phyloP scores from a whole-genome alignment of 92 coral and sea anemone genomes.

The Virgularia gustaviana region DNA sequence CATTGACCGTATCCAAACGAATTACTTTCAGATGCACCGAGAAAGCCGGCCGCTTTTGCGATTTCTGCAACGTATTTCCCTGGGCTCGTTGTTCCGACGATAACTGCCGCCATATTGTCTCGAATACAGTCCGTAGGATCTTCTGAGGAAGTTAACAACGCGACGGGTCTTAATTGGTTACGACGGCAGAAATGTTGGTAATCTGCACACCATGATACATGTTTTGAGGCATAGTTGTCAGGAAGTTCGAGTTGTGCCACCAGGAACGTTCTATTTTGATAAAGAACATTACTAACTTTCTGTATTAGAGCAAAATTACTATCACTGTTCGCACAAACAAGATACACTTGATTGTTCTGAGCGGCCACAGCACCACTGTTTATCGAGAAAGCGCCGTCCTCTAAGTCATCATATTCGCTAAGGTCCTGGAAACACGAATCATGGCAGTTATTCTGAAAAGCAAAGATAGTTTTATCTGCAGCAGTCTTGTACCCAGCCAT shows the following conservation, averaged over 20 bases:
- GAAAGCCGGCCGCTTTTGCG: constrained; percentile 47
- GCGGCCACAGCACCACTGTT: constrained; percentile 8
- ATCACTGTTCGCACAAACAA: constrained; percentile 53
- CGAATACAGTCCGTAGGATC: not conserved
- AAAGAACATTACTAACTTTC: constrained; percentile 14
- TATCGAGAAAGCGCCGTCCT: constrained; percentile 20
- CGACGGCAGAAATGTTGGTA: constrained; percentile 50
- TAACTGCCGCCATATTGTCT: constrained; percentile 3
- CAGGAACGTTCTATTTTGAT: constrained; percentile 34
- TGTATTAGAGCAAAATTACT: too few relatives aligned
- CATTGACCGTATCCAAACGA: constrained; percentile 52
- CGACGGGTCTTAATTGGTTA: constrained; percentile 42
- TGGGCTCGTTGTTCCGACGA: not conserved
- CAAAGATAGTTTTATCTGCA: constrained; percentile 3
- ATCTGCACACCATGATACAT: constrained; percentile 59
- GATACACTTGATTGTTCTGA: constrained; percentile 38
- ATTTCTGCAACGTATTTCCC: constrained; percentile 8
- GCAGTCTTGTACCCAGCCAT: constrained; percentile 11
- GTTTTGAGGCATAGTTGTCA: constrained; percentile 24
- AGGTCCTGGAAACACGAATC: constrained; percentile 31
- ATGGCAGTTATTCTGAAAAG: constrained; percentile 35
- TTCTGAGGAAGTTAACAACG: not conserved
- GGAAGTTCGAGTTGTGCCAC: constrained; percentile 48
- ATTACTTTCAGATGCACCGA: constrained; percentile 43
- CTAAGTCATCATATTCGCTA: constrained; percentile 7